These are phyloP conservation scores for Phoxinus phoxinus DNA, from an alignment of 2,113 vertebrate species.

Conservation along the genomic window DNA sequence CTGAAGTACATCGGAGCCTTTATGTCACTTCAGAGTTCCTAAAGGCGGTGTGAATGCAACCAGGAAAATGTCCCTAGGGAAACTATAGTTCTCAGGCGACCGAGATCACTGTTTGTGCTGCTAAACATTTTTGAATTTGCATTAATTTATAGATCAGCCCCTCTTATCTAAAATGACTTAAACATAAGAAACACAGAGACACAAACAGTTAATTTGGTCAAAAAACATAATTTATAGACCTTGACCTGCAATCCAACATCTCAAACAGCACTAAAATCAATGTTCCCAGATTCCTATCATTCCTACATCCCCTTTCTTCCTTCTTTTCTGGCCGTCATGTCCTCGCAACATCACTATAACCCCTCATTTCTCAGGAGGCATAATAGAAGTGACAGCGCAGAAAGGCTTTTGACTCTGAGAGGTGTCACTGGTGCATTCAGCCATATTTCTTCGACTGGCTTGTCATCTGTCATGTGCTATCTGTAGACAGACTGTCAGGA, in stretches of 20 bases:
- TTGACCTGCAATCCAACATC: neutral
- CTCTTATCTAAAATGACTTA: neutral
- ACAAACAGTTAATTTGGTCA: neutral
- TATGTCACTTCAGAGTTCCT: no score
- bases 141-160: neutral
- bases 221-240: neutral
- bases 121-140: neutral
- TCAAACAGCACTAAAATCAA: neutral
- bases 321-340: neutral
- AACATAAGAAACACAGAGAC: neutral
- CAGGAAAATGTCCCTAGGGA: no score
- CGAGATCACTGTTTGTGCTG: no score
- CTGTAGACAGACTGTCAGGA: conserved; percentile 58
- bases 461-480: conserved; percentile 56
- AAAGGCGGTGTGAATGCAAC: no score
- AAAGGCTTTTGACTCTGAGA: conserved; percentile 34
- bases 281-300: conserved; percentile 5
- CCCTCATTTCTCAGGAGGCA: conserved; percentile 15
- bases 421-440: conserved; percentile 45
- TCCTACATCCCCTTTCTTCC: neutral
- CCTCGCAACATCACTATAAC: neutral
- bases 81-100: no score
- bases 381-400: conserved; percentile 46
- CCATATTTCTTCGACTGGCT: conserved; percentile 35
- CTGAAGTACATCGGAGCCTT: no score